Percentiles rank a stretch among this genome's conserved stretches.
phyloP scores from a whole-genome alignment of 2,888 invertebrate species.

The Melolontha melolontha region DNA sequence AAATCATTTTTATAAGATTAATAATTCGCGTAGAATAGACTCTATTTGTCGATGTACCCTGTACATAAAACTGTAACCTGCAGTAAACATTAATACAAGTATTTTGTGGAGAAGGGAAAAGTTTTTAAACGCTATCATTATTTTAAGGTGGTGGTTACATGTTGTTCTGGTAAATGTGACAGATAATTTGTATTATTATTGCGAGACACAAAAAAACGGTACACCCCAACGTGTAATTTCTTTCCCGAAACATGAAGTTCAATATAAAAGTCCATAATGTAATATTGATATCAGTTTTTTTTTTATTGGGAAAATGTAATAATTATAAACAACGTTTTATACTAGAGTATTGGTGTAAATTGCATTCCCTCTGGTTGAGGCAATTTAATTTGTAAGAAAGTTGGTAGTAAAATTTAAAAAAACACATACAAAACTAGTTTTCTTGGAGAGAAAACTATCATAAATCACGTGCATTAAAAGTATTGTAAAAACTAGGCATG shows the following conservation, averaged over 20 bases:
- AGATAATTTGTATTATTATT: constrained; percentile 2
- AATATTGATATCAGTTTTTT: too few relatives aligned
- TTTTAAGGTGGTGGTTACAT: not conserved
- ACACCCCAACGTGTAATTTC: constrained; percentile 4
- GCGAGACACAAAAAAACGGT: not conserved
- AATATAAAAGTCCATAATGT: not conserved
- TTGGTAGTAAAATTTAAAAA: too few relatives aligned
- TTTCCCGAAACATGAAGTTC: not conserved
- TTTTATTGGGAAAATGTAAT: not conserved
- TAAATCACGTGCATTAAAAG: too few relatives aligned
- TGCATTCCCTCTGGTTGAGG: too few relatives aligned
- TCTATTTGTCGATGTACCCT: not conserved
- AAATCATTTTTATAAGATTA: too few relatives aligned
- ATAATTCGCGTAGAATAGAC: too few relatives aligned
- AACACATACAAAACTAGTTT: too few relatives aligned
- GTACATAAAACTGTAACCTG: not conserved
- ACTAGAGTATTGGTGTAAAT: not conserved
- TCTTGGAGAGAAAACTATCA: too few relatives aligned
- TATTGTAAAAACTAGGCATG: too few relatives aligned
- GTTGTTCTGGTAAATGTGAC: constrained; percentile 8
- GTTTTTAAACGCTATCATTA: not conserved
- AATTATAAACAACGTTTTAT: not conserved
- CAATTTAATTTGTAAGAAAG: too few relatives aligned
- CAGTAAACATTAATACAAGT: not conserved
- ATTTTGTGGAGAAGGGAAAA: not conserved